Conservation (phyloP, 1,140 invertebrate species). For the Marisa cornuarietis region DNA sequence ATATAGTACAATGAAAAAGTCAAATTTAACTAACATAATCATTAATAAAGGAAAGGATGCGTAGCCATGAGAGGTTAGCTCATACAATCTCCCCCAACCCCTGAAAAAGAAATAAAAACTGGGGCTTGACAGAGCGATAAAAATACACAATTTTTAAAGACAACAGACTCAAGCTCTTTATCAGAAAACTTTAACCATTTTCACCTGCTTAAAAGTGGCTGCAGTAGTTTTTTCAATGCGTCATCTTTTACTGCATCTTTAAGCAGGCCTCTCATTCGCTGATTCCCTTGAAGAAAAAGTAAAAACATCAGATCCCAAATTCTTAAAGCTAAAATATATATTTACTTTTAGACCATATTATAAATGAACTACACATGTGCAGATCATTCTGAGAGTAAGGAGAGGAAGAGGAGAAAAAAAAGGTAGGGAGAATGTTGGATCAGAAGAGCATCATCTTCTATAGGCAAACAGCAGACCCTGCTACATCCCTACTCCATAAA, state of each 20-base stretch:
- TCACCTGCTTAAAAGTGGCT: conserved; percentile 47
- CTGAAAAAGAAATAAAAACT: not conserved
- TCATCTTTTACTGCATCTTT: conserved; percentile 43
- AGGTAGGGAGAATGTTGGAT: too few relatives aligned
- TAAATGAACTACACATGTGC: too few relatives aligned
- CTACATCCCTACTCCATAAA: too few relatives aligned
- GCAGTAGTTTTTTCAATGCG: conserved; percentile 37
- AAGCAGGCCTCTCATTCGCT: conserved; percentile 31
- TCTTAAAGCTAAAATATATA: not conserved
- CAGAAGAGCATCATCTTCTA: too few relatives aligned
- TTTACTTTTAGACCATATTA: too few relatives aligned
- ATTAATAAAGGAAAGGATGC: too few relatives aligned
- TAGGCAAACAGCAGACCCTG: too few relatives aligned
- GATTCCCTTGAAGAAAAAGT: conserved; percentile 28
- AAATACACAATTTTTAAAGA: not conserved
- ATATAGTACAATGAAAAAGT: not conserved
- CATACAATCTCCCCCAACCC: not conserved
- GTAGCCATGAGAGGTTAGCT: not conserved
- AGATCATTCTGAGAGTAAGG: too few relatives aligned
- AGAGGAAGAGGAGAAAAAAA: too few relatives aligned
- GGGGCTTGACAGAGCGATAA: not conserved
- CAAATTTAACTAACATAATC: too few relatives aligned
- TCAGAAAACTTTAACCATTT: not conserved
- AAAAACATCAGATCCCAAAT: not conserved
- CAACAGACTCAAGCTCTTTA: not conserved